phyloP scores from a whole-genome alignment of 2,113 vertebrate species.

The Aythya baeri region DNA sequence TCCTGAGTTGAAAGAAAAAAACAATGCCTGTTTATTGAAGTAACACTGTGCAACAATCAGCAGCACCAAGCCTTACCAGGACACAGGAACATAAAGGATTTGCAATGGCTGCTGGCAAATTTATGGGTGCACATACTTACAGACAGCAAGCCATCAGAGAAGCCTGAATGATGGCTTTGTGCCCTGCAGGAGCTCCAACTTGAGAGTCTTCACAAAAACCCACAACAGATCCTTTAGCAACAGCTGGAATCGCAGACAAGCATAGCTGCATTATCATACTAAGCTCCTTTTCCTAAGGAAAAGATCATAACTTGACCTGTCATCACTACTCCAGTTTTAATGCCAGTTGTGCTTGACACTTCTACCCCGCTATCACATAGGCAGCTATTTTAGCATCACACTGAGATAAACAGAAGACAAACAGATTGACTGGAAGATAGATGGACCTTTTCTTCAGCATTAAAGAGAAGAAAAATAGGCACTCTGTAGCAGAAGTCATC shows the following conservation, averaged over 20 bases:
- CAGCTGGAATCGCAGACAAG: neutral
- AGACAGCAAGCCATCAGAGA: neutral
- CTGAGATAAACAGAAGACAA: neutral
- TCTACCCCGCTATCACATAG: neutral
- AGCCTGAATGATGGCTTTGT: neutral
- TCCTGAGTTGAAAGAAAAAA: neutral
- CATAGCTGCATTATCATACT: neutral
- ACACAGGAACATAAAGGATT: neutral
- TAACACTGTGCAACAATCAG: neutral
- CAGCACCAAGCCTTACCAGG: neutral
- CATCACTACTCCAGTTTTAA: neutral
- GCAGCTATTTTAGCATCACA: neutral
- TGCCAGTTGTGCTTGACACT: neutral
- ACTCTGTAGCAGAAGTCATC: neutral
- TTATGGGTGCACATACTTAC: neutral
- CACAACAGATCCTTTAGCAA: neutral
- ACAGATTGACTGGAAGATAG: neutral
- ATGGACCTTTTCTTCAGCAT: neutral
- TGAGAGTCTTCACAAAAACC: neutral
- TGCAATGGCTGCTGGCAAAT: fast-evolving
- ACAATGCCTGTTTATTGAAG: neutral
- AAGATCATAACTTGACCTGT: neutral
- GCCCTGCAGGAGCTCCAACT: neutral
- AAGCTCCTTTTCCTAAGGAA: neutral
- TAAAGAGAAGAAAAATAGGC: neutral